Base-by-base conservation (phyloP, 1,140 invertebrate species). In the Drosophila orosa region DNA sequence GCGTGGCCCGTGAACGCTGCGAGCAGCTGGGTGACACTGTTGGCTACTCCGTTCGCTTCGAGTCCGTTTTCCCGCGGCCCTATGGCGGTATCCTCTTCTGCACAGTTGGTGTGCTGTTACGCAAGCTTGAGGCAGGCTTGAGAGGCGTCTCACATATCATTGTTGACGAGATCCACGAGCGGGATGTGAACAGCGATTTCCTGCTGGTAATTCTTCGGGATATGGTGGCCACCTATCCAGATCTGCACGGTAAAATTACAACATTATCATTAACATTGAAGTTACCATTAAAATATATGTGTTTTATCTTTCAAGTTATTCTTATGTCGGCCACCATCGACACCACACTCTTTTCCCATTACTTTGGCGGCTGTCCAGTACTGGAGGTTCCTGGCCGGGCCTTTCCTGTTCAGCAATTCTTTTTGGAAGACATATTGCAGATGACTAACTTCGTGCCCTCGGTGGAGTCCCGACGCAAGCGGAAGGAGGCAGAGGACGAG, bases 261-360 rank as follows among this genome's bases (percentile, higher is more conserved):
- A 10, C 9, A n/a, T 25, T 25, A 10, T 29, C 17, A 5, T 24
- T 15, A 15, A 15, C 13, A 8, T 24, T n/a, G n/a, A 39, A 17
- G n/a, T 39, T 10, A 5, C 2, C 19, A 52, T 33, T 22, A 19
- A 31, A 19, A 31, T 17, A 31, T 9, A 27, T 24, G 12, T 22
- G 19, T 2, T 31, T 31, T 15, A 17, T 59, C 13, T 31, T 74
- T 50, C 0, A 4, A 85, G 82, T 99, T 6, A 97, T 99, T 80
- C 94, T 99, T 22, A 99, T 99, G 98, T 99, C 98, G 7, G 98
- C 99, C 5, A 99, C 98, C 0, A 97, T 99, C 60, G 98, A 99
- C 83, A 98, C 97, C 0, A 95, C 96, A 0, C 93, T 98, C 0
- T 99, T 99, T 92, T 95, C 95, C 4, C 93, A 95, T 12, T 99